Evolutionary conservation across 2,113 vertebrate species (phyloP), one percentile per base, ranked within the genome.

Genomic region (Phrynosoma platyrhinos): DNA sequence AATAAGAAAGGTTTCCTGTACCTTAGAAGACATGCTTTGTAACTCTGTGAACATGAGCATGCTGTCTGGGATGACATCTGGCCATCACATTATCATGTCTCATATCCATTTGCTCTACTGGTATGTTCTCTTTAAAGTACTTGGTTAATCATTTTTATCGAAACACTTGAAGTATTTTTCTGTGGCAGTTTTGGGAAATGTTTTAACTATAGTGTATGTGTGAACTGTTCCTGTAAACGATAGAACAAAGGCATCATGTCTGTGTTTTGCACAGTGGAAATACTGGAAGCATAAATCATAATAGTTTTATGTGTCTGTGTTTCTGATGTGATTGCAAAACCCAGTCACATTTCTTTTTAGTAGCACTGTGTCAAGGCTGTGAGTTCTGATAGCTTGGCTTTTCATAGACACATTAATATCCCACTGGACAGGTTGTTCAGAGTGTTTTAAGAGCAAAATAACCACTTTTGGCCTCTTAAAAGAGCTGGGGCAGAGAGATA

Each of bases 21-120:
- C 68, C 53, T 79, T 85, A 64, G n/a, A 92, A 88, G 82, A 91
- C 88, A 85, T 71, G 30, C 84, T 78, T 0, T 77, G 36, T 88
- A 84, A 90, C 74, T 40, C 91, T 93, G 86, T 93, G 84, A 90
- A 1, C 58, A 25, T 40, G 83, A 84, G 27, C 89, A 72, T 64
- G 55, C 82, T 94, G 83, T 92, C 91, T 92, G 87, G 82, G 91
- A 74, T 74, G 90, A 87, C 84, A 90, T 89, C 91, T 92, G 91
- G 90, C 91, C 83, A 93, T 87, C 86, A 14, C 79, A 52, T 91
- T 93, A 91, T 5, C 64, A 86, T 87, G 74, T 89, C 91, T 85
- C 1, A 40, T 91, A 85, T 25, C 27, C 69, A 84, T 86, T 84
- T 87, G 10, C 52, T 89, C 18, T 71, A 68, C 58, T 66, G 88